Base-by-base conservation (phyloP, 23 tunicate genomes). In the Ascidia mentula region DNA sequence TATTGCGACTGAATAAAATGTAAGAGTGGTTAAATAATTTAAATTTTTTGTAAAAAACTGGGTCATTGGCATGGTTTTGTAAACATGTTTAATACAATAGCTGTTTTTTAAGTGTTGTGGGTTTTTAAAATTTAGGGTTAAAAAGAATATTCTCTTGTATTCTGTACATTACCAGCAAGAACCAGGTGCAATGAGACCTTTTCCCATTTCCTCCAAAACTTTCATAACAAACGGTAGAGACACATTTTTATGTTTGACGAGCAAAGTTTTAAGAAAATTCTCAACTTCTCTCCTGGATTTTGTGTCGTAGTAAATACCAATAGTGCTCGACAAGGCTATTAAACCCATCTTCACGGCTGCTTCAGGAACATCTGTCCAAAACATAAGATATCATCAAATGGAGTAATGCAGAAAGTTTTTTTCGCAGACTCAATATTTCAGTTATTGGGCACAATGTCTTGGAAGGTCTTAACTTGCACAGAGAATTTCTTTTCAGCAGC, bases 1-100 rank as follows among this genome's bases (percentile, higher is more conserved):
- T 84, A 72, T 79, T 73, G 31, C 97, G 97, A 53, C 97, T 92
- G 38, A 53, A 28, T 9, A 53, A 53, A 53, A 53, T n/a, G n/a
- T n/a, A n/a, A n/a, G n/a, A n/a, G n/a, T n/a, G n/a, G n/a, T n/a
- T n/a, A n/a, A n/a, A n/a, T n/a, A n/a, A n/a, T n/a, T n/a, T n/a
- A n/a, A n/a, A n/a, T n/a, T n/a, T n/a, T n/a, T n/a, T n/a, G n/a
- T n/a, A n/a, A n/a, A n/a, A n/a, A n/a, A n/a, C n/a, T n/a, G n/a
- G n/a, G n/a, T n/a, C n/a, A n/a, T n/a, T n/a, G n/a, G n/a, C n/a
- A n/a, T n/a, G n/a, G n/a, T n/a, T n/a, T n/a, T n/a, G n/a, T n/a
- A n/a, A n/a, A n/a, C n/a, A n/a, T n/a, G n/a, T n/a, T n/a, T n/a
- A n/a, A n/a, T n/a, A n/a, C n/a, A n/a, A n/a, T n/a, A n/a, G n/a